These are phyloP conservation scores for Alaudala cheleensis DNA, from an alignment of 2,113 vertebrate genomes.

Conservation along the genomic window DNA sequence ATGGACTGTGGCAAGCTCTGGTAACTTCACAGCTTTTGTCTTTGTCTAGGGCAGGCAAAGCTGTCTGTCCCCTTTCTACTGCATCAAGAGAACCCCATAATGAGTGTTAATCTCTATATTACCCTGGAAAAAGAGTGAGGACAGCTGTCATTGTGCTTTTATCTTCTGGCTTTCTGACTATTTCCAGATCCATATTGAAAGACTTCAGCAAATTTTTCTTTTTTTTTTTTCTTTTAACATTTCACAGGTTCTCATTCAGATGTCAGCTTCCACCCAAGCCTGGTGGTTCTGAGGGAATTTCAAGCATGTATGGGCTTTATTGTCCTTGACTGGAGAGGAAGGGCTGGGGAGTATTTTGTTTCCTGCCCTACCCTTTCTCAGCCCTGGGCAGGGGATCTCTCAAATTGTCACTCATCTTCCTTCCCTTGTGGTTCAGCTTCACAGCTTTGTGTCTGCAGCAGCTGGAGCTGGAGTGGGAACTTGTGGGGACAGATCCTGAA, in stretches of 20 bases:
- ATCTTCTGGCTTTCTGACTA: not conserved
- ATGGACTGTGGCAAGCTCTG: not conserved
- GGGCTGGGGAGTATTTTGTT: not conserved
- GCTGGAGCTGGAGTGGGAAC: not conserved
- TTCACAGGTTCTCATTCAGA: not conserved
- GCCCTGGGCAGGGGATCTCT: not conserved
- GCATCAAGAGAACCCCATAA: not conserved
- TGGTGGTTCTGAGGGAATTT: not conserved
- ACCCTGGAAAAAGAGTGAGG: not conserved
- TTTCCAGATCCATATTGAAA: not conserved
- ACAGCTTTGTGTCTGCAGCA: not conserved
- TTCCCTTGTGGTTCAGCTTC: not conserved
- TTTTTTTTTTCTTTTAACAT: not conserved
- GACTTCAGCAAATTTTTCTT: not conserved
- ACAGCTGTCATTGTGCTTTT: not conserved
- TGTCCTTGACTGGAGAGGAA: constrained; percentile 12
- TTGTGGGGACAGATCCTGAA: not conserved
- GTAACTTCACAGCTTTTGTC: not conserved
- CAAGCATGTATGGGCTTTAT: not conserved
- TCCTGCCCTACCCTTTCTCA: constrained; percentile 10
- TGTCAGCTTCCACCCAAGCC: not conserved
- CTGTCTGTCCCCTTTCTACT: not conserved
- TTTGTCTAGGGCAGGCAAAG: not conserved
- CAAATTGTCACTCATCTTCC: not conserved
- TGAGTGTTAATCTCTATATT: not conserved